A percentile compares a stretch with the other conserved stretches of the same genome.
phyloP scores from a whole-genome alignment of 1,140 invertebrate species.

The Brachionus koreanus region DNA sequence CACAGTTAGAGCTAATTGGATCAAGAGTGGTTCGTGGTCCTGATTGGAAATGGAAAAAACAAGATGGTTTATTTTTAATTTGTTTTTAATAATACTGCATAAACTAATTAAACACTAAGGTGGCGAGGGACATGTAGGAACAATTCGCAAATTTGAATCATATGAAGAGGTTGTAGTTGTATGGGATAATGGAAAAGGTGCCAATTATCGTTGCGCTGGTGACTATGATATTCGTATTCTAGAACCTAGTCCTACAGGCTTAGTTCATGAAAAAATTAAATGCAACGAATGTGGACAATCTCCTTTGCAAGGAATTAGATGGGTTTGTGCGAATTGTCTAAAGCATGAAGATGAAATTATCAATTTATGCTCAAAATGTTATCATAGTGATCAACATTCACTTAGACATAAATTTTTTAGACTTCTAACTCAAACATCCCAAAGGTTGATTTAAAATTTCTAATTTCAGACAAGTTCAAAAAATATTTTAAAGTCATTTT shows the following conservation, averaged over 20 bases:
- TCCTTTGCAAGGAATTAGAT: slow-evolving; percentile 91
- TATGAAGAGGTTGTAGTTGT: slow-evolving; percentile 96
- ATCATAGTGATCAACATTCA: slow-evolving; percentile 93
- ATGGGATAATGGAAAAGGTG: slow-evolving; percentile 96
- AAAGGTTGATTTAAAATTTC: slow-evolving; percentile 63
- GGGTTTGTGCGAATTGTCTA: slow-evolving; percentile 93
- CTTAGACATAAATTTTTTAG: slow-evolving; percentile 86
- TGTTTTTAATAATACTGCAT: not conserved
- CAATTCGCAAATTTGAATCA: slow-evolving; percentile 93
- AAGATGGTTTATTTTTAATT: slow-evolving; percentile 67
- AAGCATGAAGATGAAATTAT: slow-evolving; percentile 65
- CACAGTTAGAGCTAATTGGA: slow-evolving; percentile 59
- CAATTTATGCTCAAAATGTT: slow-evolving; percentile 92
- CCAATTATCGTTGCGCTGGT: slow-evolving; percentile 91
- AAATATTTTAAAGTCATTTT: not conserved
- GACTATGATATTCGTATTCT: slow-evolving; percentile 87
- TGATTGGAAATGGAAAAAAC: slow-evolving; percentile 99
- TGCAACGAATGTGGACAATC: slow-evolving; percentile 91
- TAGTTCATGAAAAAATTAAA: slow-evolving; percentile 95
- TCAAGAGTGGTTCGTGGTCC: slow-evolving; percentile 86
- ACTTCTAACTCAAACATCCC: slow-evolving; percentile 76
- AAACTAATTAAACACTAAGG: slow-evolving; percentile 51
- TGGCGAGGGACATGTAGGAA: slow-evolving; percentile 94
- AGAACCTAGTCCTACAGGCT: slow-evolving; percentile 86
- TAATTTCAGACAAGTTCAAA: not conserved